Percentiles rank a stretch among this genome's conserved stretches.
Conservation (phyloP, 37 sponge, comb jelly and placozoan species). For the Corticium candelabrum region DNA sequence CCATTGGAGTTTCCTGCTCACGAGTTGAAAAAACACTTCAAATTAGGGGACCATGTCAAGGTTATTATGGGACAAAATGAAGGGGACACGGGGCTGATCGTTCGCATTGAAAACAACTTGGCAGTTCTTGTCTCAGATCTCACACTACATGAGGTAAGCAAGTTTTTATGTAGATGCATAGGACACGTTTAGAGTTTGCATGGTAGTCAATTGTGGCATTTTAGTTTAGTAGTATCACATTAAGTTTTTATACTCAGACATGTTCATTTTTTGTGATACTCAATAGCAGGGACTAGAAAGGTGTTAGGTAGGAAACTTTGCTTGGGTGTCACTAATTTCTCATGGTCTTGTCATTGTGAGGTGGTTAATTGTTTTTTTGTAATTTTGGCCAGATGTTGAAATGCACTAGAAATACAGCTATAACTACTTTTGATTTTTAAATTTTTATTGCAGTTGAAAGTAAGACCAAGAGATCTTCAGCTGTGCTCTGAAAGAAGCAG, state of each 20-base stretch:
- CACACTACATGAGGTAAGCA: conserved; percentile 72
- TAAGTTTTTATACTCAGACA: no score
- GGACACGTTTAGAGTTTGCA: no score
- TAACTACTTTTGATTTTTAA: no score
- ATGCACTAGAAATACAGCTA: no score
- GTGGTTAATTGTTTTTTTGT: no score
- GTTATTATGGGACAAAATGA: conserved; percentile 83
- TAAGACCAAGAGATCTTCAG: conserved; percentile 87
- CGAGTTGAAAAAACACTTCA: conserved; percentile 79
- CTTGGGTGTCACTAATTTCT: no score
- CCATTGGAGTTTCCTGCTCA: conserved; percentile 65
- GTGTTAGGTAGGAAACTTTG: no score
- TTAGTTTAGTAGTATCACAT: background rate
- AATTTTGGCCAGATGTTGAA: no score
- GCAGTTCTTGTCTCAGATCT: conserved; percentile 85
- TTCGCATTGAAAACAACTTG: conserved; percentile 78
- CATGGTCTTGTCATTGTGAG: no score
- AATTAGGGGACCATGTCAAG: conserved; percentile 91
- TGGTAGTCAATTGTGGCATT: background rate
- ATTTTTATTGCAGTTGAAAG: conserved; percentile 69
- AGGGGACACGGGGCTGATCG: conserved; percentile 91
- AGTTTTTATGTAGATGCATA: no score
- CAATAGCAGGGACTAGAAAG: background rate
- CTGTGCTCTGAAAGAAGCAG: conserved; percentile 88
- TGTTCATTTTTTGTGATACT: no score